Conservation (phyloP, 2,113 vertebrate species). For the Oncorhynchus nerka region DNA sequence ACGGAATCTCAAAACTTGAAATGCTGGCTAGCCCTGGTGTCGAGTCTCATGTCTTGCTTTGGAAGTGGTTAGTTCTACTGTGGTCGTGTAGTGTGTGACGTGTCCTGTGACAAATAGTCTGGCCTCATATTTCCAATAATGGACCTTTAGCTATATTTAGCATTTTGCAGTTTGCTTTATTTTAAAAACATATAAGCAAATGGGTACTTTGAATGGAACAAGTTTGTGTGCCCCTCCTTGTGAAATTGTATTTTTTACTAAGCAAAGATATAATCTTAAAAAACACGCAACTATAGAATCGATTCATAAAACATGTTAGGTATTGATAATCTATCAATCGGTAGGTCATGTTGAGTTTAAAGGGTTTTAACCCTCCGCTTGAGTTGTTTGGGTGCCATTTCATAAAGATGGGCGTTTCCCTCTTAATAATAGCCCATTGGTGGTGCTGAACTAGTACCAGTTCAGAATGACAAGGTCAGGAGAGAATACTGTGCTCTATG, state of each 20-base stretch:
- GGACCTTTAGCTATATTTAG: conserved; percentile 6
- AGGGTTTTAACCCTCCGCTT: no score
- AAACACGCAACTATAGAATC: neutral
- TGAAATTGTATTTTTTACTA: neutral
- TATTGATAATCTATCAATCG: neutral
- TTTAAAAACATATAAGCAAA: neutral
- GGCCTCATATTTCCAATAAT: conserved; percentile 31
- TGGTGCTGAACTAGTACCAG: neutral
- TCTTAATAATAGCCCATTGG: neutral
- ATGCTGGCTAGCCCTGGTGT: conserved; percentile 45
- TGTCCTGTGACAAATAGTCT: conserved; percentile 47
- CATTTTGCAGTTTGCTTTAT: conserved; percentile 19
- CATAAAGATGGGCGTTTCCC: neutral
- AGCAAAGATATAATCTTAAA: neutral
- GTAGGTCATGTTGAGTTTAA: neutral
- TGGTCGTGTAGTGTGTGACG: conserved; percentile 56
- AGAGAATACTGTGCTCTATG: conserved; percentile 1
- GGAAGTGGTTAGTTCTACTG: conserved; percentile 57
- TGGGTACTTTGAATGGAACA: neutral
- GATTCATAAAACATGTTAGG: neutral
- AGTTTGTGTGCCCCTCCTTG: neutral
- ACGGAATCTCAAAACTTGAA: conserved; percentile 21
- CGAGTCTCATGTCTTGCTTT: conserved; percentile 43
- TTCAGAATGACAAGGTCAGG: neutral
- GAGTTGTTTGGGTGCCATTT: neutral